Conservation (phyloP, 2,113 vertebrate genomes). For the Gallinago paraguaiae region DNA sequence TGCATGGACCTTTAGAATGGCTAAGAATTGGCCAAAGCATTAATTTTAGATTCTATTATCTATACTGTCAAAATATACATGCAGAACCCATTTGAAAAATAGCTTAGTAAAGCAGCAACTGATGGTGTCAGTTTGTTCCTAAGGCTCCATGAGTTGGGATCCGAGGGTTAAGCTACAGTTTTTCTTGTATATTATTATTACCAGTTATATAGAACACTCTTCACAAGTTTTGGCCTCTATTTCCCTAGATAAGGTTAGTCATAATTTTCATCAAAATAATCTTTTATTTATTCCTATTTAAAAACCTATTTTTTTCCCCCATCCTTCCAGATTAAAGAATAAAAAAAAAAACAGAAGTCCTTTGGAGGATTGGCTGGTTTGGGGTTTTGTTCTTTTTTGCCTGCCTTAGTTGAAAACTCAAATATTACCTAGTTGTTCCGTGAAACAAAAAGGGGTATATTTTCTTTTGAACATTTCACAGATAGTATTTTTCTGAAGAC, state of each 20-base stretch:
- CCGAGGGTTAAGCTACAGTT: not conserved
- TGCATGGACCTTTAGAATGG: not conserved
- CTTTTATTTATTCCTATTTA: not conserved
- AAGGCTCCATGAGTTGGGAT: not conserved
- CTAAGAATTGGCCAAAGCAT: not conserved
- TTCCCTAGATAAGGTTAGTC: not conserved
- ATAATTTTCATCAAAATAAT: not conserved
- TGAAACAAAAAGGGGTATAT: not conserved
- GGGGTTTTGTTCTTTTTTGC: not conserved
- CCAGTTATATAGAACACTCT: not conserved
- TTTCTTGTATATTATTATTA: not conserved
- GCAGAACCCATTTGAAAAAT: not conserved
- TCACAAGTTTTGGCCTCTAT: not conserved
- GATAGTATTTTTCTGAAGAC: not conserved
- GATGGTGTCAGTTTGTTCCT: not conserved
- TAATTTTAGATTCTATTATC: not conserved
- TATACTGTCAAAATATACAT: not conserved
- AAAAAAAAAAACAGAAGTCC: not conserved
- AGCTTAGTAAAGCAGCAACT: not conserved
- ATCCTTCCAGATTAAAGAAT: not conserved
- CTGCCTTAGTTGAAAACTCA: not conserved
- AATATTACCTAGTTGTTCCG: not conserved
- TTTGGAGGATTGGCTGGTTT: not conserved
- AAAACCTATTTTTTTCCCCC: not conserved
- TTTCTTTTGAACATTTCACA: not conserved